These are phyloP conservation scores for Peribatodes rhomboidaria DNA, from an alignment of 2,888 invertebrate species.

Conservation along the genomic window DNA sequence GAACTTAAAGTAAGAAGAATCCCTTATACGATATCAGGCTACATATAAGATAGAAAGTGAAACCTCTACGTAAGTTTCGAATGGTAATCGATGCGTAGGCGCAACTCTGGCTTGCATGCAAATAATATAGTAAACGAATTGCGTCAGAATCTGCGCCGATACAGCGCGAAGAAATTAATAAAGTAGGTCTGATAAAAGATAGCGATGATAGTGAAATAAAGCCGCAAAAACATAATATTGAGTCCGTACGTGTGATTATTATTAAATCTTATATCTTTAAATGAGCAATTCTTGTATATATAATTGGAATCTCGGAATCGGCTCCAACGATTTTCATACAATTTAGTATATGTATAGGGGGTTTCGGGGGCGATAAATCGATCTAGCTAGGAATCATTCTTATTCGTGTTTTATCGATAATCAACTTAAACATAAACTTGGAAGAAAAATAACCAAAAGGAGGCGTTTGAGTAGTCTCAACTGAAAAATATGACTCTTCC, in stretches of 20 bases:
- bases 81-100: constrained; percentile 68
- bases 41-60: constrained; percentile 68
- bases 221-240: not conserved
- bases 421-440: no score
- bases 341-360: no score
- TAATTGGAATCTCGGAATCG: no score
- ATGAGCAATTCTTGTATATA: no score
- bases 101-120: constrained; percentile 46
- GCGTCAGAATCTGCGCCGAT: constrained; percentile 23
- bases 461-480: no score
- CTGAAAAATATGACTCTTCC: no score
- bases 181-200: constrained; percentile 6
- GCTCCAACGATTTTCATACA: no score
- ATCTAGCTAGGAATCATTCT: no score
- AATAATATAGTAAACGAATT: constrained; percentile 45
- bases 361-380: no score
- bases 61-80: constrained; percentile 68
- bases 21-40: constrained; percentile 13
- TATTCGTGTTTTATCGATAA: no score
- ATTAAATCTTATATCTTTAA: not conserved
- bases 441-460: no score
- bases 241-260: not conserved
- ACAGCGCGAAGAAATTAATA: constrained; percentile 11
- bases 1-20: not conserved
- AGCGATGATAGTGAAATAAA: constrained; percentile 2